Base-by-base conservation (phyloP, 1,140 invertebrate species). In the Drosophila hydei region DNA sequence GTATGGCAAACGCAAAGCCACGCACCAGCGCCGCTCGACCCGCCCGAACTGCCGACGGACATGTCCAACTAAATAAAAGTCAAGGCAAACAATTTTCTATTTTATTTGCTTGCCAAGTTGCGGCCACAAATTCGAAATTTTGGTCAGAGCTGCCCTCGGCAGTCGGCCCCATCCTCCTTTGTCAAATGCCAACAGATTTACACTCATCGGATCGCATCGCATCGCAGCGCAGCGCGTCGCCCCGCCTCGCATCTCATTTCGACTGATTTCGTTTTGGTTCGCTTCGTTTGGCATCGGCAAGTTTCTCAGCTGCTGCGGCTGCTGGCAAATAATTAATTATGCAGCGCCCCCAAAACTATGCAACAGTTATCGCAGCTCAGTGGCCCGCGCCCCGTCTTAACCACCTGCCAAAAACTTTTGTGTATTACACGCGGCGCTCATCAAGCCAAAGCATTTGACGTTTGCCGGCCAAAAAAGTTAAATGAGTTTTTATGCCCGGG, bases 401-500 rank as follows among this genome's bases (percentile, higher is more conserved):
- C 67, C 69, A 75, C 68, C 63, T 69, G 72, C 72, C 59, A 56
- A 61, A 63, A 84, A 84, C 45, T 87, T 81, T 87, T 76, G 73
- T 79, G 70, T 76, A 78, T 78, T 78, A 76, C 74, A 68, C 63
- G 56, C 70, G 64, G 56, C 65, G 51, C 65, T 62, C 71, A 69
- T 73, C 71, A 68, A 61, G 77, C 61, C 75, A 56, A 67, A 71
- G 60, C 74, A 67, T 65, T 88, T 88, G 81, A 81, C 80, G 81
- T 85, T 85, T 81, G 77, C 61, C 58, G 77, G 60, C 75, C 72
- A 74, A 78, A 80, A 87, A 87, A 87, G 81, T 87, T 87, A 73
- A 87, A 87, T 87, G 81, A 87, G 81, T 88, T 87, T 87, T 87
- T 81, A 87, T 81, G 77, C 74, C 51, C 38, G 18, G 25, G n/a